Evolutionary conservation across 1,140 invertebrate species (phyloP).

Genomic region (Aphidius ervi): DNA sequence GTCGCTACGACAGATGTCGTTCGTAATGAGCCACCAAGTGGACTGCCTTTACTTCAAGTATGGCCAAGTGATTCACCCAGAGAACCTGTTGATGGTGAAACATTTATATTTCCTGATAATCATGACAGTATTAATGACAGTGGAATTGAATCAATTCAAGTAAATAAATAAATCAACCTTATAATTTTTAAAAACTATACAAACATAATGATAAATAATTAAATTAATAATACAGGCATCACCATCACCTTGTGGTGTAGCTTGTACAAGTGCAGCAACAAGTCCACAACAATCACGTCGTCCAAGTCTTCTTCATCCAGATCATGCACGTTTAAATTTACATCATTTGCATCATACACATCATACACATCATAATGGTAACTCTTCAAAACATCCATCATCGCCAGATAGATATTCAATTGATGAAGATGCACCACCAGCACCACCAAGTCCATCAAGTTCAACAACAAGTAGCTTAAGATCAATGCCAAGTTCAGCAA

Average conservation of each 20-base stretch:
- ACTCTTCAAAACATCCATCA: conserved; percentile 33
- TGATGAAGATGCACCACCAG: conserved; percentile 40
- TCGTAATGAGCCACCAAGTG: conserved; percentile 38
- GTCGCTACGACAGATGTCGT: conserved; percentile 36
- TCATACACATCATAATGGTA: conserved; percentile 43
- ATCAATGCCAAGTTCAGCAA: conserved; percentile 49
- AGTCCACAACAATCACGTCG: conserved; percentile 53
- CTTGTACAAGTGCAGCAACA: conserved; percentile 38
- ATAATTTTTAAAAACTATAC: not conserved
- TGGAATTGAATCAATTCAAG: conserved; percentile 69
- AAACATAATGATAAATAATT: not conserved
- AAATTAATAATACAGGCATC: conserved; percentile 53
- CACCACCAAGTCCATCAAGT: conserved; percentile 48
- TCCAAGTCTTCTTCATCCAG: conserved; percentile 64
- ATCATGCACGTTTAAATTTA: conserved; percentile 61
- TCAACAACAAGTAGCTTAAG: conserved; percentile 51
- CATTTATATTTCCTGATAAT: conserved; percentile 59
- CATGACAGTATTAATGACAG: conserved; percentile 46
- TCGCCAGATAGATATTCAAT: conserved; percentile 41
- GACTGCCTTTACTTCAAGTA: conserved; percentile 62
- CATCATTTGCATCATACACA: conserved; percentile 45
- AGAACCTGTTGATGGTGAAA: conserved; percentile 64
- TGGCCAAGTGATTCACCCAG: conserved; percentile 66
- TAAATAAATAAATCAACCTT: conserved; percentile 27
- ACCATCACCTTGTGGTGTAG: conserved; percentile 55